These are phyloP conservation scores for Brachyhypopomus occidentalis DNA, from an alignment of 2,113 vertebrate species.

Conservation along the genomic window DNA sequence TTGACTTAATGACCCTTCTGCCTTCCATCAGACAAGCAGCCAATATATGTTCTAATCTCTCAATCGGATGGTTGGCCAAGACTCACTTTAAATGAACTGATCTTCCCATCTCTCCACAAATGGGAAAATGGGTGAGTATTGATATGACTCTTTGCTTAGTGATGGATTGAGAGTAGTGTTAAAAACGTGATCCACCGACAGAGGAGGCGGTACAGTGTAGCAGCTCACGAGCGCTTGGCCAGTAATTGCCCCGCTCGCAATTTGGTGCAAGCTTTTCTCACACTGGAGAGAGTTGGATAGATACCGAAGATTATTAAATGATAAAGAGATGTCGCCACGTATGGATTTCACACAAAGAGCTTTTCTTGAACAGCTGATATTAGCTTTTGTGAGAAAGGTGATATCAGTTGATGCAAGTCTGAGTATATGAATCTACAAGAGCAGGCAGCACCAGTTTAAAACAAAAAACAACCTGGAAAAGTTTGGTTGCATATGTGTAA, in stretches of 20 bases:
- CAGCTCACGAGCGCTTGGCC: conserved; percentile 57
- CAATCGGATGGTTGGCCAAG: conserved; percentile 82
- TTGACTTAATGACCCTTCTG: conserved; percentile 93
- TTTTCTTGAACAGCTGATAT: not conserved
- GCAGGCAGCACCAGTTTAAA: not conserved
- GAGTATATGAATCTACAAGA: not conserved
- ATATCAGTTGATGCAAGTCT: not conserved
- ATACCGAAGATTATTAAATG: not conserved
- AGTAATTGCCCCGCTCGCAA: conserved; percentile 39
- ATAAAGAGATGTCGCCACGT: not conserved
- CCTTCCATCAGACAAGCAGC: conserved; percentile 82
- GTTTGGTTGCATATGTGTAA: not conserved
- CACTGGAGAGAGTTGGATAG: not conserved
- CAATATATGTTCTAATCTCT: conserved; percentile 85
- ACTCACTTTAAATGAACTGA: conserved; percentile 83
- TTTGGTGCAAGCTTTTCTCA: not conserved
- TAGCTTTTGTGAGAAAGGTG: not conserved
- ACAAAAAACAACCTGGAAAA: not conserved
- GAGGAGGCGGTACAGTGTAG: conserved; percentile 54
- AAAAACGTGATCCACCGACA: conserved; percentile 70
- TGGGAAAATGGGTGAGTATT: conserved; percentile 79
- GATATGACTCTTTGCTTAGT: conserved; percentile 76
- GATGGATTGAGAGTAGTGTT: conserved; percentile 75
- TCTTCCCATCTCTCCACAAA: conserved; percentile 77
- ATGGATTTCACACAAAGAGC: not conserved